Percentiles rank a stretch among this genome's conserved stretches.
These are phyloP conservation scores for Sylvilagus bachmani DNA, from an alignment of 2,113 vertebrate genomes.

Conservation along the genomic window DNA sequence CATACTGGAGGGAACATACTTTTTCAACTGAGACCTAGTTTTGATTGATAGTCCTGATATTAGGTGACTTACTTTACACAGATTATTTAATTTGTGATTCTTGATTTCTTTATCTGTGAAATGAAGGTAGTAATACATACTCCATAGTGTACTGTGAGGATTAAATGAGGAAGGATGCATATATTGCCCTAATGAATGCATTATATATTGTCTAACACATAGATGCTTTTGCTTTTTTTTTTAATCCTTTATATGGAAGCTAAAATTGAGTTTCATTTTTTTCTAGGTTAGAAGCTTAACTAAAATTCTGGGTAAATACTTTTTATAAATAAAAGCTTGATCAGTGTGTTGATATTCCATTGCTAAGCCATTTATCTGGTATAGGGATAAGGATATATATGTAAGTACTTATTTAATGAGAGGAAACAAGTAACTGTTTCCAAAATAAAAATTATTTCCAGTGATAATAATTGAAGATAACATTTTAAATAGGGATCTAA, in stretches of 20 bases:
- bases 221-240: constrained; percentile 28
- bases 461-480: not conserved
- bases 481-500: constrained; percentile 39
- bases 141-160: not conserved
- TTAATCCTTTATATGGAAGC: not conserved
- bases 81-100: constrained; percentile 31
- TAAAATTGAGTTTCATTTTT: constrained; percentile 30
- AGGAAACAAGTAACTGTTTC: not conserved
- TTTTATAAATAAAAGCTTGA: constrained; percentile 26
- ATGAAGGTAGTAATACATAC: not conserved
- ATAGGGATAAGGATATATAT: constrained; percentile 15
- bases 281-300: not conserved
- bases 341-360: not conserved
- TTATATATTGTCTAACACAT: not conserved
- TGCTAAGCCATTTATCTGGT: constrained; percentile 49
- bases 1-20: not conserved
- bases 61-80: constrained; percentile 19
- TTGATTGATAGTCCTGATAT: not conserved
- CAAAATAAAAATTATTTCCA: constrained; percentile 17
- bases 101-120: constrained; percentile 42
- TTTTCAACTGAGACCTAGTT: constrained; percentile 30
- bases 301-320: constrained; percentile 12
- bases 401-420: not conserved
- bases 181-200: not conserved
- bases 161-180: not conserved